Evolutionary conservation across 2,888 invertebrate genomes (phyloP).

Genomic region (Stenoptilia bipunctidactyla): DNA sequence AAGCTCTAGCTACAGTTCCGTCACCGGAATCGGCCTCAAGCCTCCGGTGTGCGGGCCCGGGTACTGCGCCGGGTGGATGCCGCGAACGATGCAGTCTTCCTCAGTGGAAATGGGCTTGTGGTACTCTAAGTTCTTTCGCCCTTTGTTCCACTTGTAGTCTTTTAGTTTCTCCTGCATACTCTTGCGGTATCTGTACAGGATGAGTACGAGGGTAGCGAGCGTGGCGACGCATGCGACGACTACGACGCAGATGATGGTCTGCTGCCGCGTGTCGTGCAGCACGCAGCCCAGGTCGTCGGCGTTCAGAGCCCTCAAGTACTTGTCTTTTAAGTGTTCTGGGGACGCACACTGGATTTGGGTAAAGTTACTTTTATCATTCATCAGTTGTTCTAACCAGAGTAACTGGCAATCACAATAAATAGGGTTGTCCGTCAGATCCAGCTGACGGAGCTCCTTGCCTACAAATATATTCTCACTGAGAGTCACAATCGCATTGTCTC

Average conservation of each 20-base stretch:
- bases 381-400: slow-evolving; percentile 82
- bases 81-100: slow-evolving; percentile 84
- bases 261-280: slow-evolving; percentile 82
- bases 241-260: slow-evolving; percentile 83
- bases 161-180: slow-evolving; percentile 86
- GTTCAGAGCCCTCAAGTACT: slow-evolving; percentile 75
- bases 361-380: slow-evolving; percentile 77
- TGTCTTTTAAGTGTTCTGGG: slow-evolving; percentile 80
- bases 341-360: slow-evolving; percentile 80
- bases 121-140: slow-evolving; percentile 88
- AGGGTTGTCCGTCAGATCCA: slow-evolving; percentile 88
- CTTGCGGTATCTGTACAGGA: slow-evolving; percentile 84
- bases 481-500: slow-evolving; percentile 82
- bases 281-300: slow-evolving; percentile 87
- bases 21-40: slow-evolving; percentile 83
- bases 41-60: slow-evolving; percentile 59
- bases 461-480: slow-evolving; percentile 85
- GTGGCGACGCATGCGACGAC: slow-evolving; percentile 81
- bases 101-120: slow-evolving; percentile 89
- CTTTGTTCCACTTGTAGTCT: slow-evolving; percentile 85
- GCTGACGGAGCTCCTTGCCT: slow-evolving; percentile 80
- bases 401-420: slow-evolving; percentile 85
- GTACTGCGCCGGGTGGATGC: slow-evolving; percentile 70
- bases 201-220: slow-evolving; percentile 77
- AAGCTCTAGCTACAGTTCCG: slow-evolving; percentile 96